These are phyloP conservation scores for Brachypterus glaber DNA, from an alignment of 2,888 invertebrate genomes.

Conservation along the genomic window DNA sequence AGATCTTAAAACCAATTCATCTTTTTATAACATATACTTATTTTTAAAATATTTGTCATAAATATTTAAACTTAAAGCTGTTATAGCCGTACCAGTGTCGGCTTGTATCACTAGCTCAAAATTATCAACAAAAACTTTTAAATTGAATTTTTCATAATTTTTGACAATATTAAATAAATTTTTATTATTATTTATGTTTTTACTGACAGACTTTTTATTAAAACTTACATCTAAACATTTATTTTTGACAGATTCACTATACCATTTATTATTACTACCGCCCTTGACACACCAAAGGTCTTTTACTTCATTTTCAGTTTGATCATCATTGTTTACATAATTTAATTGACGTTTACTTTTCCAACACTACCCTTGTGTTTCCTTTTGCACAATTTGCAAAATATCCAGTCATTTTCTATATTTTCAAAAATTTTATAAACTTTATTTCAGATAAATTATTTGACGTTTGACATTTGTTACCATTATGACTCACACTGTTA, in stretches of 20 bases:
- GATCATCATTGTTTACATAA: not conserved
- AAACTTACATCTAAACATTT: not conserved
- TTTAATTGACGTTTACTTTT: not conserved
- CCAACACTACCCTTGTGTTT: too few relatives aligned
- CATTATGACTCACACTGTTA: not conserved
- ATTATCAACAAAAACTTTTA: conserved; percentile 2
- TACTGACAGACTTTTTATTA: not conserved
- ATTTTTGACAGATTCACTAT: not conserved
- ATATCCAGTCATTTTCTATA: not conserved
- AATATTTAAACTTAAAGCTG: not conserved
- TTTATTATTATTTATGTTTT: not conserved
- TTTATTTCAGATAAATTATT: too few relatives aligned
- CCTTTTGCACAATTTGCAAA: not conserved
- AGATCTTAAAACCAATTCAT: not conserved
- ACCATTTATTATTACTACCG: not conserved
- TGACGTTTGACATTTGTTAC: not conserved
- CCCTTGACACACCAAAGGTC: not conserved
- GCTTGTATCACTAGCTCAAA: not conserved
- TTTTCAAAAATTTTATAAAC: not conserved
- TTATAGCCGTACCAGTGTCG: not conserved
- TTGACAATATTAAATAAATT: not conserved
- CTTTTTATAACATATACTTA: not conserved
- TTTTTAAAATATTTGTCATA: not conserved
- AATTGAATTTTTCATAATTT: conserved; percentile 2
- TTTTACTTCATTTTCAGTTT: not conserved